Evolutionary conservation across 2,888 invertebrate genomes (phyloP).

Genomic region (Eudasyphora cyanicolor): DNA sequence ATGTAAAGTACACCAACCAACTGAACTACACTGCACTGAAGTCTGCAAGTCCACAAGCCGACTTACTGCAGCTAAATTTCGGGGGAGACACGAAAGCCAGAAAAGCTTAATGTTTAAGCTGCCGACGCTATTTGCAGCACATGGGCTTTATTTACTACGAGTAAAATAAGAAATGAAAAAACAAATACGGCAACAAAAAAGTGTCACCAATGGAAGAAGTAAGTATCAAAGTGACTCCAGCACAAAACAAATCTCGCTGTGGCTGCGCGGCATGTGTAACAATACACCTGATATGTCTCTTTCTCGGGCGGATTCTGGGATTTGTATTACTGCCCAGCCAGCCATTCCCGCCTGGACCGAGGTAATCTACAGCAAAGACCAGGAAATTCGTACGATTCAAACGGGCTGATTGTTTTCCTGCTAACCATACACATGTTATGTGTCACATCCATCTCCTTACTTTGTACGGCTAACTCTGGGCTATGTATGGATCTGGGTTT

Average conservation of each 20-base stretch:
- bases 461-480: neutral
- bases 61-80: neutral
- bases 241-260: constrained; percentile 14
- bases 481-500: neutral
- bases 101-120: constrained; percentile 10
- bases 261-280: constrained; percentile 69
- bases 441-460: constrained; percentile 55
- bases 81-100: neutral
- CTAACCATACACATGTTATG: constrained; percentile 60
- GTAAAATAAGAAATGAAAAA: neutral
- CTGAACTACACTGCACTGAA: neutral
- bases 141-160: neutral
- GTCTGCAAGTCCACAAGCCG: constrained; percentile 34
- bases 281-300: constrained; percentile 74
- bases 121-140: constrained; percentile 22
- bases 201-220: constrained; percentile 12
- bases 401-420: constrained; percentile 44
- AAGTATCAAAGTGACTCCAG: constrained; percentile 3
- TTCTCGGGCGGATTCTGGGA: too few species aligned
- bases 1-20: constrained; percentile 30
- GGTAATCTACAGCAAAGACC: constrained; percentile 48
- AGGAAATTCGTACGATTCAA: constrained; percentile 61
- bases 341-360: constrained; percentile 2
- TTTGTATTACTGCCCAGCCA: constrained; percentile 12
- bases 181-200: constrained; percentile 1